A percentile compares a stretch with the other conserved stretches of the same genome.
Evolutionary conservation across 2,888 invertebrate species (phyloP).

Genomic region (Amphimallon solstitiale): DNA sequence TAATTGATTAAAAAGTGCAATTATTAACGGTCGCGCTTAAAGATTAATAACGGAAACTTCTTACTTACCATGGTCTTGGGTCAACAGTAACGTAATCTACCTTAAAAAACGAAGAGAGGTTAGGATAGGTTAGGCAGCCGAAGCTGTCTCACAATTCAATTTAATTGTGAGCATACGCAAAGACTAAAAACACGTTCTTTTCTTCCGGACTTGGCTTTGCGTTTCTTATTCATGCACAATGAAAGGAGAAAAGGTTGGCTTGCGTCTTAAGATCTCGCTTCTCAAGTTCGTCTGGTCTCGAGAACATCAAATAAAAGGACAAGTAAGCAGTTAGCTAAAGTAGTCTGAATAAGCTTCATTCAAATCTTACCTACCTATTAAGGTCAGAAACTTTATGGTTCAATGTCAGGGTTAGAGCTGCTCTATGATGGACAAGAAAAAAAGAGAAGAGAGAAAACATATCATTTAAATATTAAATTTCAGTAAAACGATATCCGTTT

Average conservation of each 20-base stretch:
- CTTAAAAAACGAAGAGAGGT: conserved; percentile 22
- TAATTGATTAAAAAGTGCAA: not conserved
- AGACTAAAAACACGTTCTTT: conserved; percentile 42
- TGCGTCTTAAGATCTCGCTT: conserved; percentile 39
- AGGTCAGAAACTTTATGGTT: conserved; percentile 41
- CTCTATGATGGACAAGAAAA: conserved; percentile 14
- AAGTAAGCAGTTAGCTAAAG: conserved; percentile 38
- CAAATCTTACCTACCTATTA: conserved; percentile 39
- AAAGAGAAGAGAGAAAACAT: conserved; percentile 25
- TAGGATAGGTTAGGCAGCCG: conserved; percentile 41
- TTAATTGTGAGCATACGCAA: conserved; percentile 32
- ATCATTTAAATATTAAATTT: conserved; percentile 40
- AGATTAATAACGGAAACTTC: conserved; percentile 40
- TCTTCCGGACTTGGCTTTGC: conserved; percentile 44
- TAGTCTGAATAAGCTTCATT: conserved; percentile 39
- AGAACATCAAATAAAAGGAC: conserved; percentile 39
- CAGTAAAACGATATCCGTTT: conserved; percentile 33
- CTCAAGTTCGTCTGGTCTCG: conserved; percentile 41
- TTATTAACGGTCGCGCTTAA: conserved; percentile 32
- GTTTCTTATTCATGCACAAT: conserved; percentile 34
- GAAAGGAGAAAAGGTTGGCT: conserved; percentile 39
- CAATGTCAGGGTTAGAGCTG: conserved; percentile 39
- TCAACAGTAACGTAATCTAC: conserved; percentile 30
- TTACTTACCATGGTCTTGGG: conserved; percentile 39
- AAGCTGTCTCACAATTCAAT: conserved; percentile 33